A percentile compares a stretch with the other conserved stretches of the same genome.
Conservation (phyloP, 2,888 invertebrate genomes). For the Ceraclea dissimilis region DNA sequence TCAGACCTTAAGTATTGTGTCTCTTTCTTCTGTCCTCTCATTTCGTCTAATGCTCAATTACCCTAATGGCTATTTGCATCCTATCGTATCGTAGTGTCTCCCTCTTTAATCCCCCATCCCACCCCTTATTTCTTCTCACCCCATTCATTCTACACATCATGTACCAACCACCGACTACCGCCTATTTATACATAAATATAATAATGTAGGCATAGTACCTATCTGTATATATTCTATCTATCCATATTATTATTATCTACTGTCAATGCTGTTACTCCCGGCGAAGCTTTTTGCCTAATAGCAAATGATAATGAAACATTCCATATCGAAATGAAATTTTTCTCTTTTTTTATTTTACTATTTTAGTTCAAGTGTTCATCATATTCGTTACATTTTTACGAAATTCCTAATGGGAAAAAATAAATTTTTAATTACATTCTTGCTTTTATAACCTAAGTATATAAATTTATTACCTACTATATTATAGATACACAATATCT, state of each 20-base stretch:
- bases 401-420: too few species aligned
- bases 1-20: background rate
- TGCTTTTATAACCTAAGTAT: too few species aligned
- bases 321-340: background rate
- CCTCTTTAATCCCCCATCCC: constrained; percentile 4
- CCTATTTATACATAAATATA: too few species aligned
- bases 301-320: constrained; percentile 15
- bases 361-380: too few species aligned
- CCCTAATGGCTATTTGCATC: constrained; percentile 27
- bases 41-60: constrained; percentile 27
- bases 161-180: background rate
- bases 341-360: too few species aligned
- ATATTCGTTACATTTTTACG: too few species aligned
- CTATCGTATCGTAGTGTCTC: constrained; percentile 22
- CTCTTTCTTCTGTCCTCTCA: constrained; percentile 21
- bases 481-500: too few species aligned
- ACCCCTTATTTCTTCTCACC: constrained; percentile 10
- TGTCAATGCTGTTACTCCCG: constrained; percentile 24
- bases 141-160: constrained; percentile 7
- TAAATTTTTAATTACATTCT: too few species aligned
- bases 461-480: too few species aligned
- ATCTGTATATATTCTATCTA: background rate
- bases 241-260: constrained; percentile 10
- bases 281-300: constrained; percentile 25
- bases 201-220: too few species aligned